These are phyloP conservation scores for Garrulus glandarius DNA, from an alignment of 2,797 vertebrate genomes.

Conservation along the genomic window DNA sequence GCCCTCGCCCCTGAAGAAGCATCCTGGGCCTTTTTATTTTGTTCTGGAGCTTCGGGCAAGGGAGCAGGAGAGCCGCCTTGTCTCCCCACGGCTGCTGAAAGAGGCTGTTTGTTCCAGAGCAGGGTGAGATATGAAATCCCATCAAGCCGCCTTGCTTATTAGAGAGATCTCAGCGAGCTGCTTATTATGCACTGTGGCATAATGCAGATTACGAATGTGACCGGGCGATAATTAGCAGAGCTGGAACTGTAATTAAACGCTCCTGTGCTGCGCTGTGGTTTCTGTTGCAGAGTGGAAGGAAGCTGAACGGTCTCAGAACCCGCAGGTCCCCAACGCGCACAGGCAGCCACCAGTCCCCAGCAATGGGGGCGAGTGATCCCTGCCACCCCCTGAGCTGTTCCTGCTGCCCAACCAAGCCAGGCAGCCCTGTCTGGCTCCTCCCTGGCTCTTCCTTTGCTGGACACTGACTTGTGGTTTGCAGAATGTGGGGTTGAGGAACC, in stretches of 20 bases:
- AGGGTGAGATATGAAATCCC: slow-evolving; percentile 67
- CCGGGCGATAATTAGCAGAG: slow-evolving; percentile 75
- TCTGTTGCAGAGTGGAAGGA: slow-evolving; percentile 53
- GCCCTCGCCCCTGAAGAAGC: background rate
- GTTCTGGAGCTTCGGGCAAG: background rate
- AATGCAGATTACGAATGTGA: slow-evolving; percentile 74
- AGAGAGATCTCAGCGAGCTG: slow-evolving; percentile 68
- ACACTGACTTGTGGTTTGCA: background rate
- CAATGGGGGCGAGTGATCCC: rapidly evolving
- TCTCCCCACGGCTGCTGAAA: slow-evolving; percentile 34
- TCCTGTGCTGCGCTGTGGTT: slow-evolving; percentile 63
- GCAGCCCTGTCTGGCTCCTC: background rate
- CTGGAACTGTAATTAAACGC: slow-evolving; percentile 72
- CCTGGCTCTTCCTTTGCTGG: background rate
- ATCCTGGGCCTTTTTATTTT: background rate
- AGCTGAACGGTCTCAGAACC: slow-evolving; percentile 44
- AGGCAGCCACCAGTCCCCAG: rapidly evolving
- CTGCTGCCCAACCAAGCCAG: background rate
- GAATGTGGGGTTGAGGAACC: background rate
- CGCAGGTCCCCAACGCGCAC: background rate
- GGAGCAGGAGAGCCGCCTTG: background rate
- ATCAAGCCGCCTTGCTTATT: slow-evolving; percentile 63
- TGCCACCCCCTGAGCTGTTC: background rate
- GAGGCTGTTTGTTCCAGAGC: slow-evolving; percentile 51
- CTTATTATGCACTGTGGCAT: slow-evolving; percentile 70